Base-by-base conservation (phyloP, 2,888 invertebrate genomes). In the Clunio marinus region DNA sequence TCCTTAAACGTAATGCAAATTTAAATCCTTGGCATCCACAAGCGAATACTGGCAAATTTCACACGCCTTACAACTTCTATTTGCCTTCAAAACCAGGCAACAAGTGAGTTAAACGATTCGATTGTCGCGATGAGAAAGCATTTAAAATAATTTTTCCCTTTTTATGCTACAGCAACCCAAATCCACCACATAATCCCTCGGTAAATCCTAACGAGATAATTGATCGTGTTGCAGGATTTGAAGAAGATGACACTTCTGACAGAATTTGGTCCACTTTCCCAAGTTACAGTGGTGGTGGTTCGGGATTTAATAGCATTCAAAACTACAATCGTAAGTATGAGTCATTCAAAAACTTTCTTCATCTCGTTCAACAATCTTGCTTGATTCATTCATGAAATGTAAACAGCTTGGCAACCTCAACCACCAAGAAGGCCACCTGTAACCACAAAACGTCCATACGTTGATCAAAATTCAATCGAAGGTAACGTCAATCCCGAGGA, bases 21-120 rank as follows among this genome's bases (percentile, higher is more conserved):
- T n/a, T 13, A 25, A 63, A 46, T 63, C 63, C 63, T 10, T 63
- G 45, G 45, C 17, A 17, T 17, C 63, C 46, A 15, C 63, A 45
- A 41, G 22, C 13, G 24, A 62, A 41, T 17, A 37, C 62, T 1
- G 24, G 24, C 15, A 22, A 37, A 37, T 17, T 3, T 13, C 62
- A 62, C 22, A 22, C 20, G 24, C 62, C 62, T 20, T 37, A 41
- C 37, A 62, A 62, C 41, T 62, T 41, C n/a, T 62, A 62, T 41
- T 8, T 62, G 37, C 62, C 62, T 5, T n/a, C 59, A n/a, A 41
- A 20, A 22, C 51, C 41, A 8, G 51, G 51, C 17, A 51, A 13
- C 7, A 51, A 51, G 51, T 51, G 41, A 41, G 41, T 41, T 2
- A 2, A n/a, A 3, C 41, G n/a, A n/a, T n/a, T n/a, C n/a, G n/a